Conservation (phyloP, 2,113 vertebrate species). For the Grammomys dolichurus region DNA sequence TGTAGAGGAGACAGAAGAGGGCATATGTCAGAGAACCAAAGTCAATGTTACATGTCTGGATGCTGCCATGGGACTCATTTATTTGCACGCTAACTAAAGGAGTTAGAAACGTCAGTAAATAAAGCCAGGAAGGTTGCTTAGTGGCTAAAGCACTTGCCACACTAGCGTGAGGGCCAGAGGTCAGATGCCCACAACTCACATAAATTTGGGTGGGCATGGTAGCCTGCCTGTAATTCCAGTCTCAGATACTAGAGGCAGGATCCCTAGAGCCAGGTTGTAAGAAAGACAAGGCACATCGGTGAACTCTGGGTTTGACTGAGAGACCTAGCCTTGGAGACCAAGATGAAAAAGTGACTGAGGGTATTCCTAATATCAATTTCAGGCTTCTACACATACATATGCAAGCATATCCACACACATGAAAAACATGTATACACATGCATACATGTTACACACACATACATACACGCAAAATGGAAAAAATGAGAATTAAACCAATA, state of each 20-base stretch:
- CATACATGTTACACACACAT: neutral
- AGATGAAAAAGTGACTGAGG: neutral
- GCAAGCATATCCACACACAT: neutral
- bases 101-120: neutral
- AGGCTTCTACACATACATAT: neutral
- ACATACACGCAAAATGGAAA: neutral
- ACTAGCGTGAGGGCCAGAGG: neutral
- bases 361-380: neutral
- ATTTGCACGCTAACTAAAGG: neutral
- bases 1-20: neutral
- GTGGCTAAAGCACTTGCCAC: neutral
- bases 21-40: neutral
- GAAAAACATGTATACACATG: neutral
- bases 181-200: too few relatives aligned
- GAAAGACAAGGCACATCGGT: neutral
- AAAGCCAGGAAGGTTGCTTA: neutral
- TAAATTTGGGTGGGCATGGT: neutral
- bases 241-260: neutral
- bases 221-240: neutral
- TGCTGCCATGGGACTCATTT: too few relatives aligned
- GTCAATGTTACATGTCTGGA: neutral
- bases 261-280: neutral
- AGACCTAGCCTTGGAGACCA: neutral
- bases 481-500: neutral
- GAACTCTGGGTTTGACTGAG: neutral